Conservation (phyloP, 92 coral and sea anemone genomes). For the Epizoanthus scotinus region DNA sequence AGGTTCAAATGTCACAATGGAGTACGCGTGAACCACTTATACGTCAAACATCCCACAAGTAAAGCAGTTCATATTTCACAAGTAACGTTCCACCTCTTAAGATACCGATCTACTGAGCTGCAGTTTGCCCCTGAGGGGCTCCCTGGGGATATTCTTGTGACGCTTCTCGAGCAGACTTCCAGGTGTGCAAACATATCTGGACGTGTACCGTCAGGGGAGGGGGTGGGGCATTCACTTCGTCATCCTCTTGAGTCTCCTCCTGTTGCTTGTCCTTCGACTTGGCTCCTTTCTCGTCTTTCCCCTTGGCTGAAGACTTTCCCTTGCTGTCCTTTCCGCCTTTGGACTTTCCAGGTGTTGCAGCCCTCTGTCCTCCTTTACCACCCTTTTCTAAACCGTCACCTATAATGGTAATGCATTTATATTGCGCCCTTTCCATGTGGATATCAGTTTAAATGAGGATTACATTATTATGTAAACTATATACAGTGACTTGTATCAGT, state of each 20-base stretch:
- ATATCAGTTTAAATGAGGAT: too few relatives aligned
- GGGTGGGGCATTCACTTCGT: constrained; percentile 66
- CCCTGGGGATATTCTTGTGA: constrained; percentile 50
- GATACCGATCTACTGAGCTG: neutral
- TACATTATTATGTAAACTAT: too few relatives aligned
- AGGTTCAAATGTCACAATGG: too few relatives aligned
- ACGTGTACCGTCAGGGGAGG: constrained; percentile 76
- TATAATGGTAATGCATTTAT: too few relatives aligned
- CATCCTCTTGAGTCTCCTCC: constrained; percentile 70
- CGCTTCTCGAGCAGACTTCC: constrained; percentile 91
- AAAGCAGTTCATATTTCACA: too few relatives aligned
- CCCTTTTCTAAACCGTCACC: constrained; percentile 69
- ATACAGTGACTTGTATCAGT: too few relatives aligned
- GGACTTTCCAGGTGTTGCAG: constrained; percentile 62
- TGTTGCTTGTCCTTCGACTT: constrained; percentile 79
- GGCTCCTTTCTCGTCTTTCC: constrained; percentile 65
- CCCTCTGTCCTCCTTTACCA: constrained; percentile 64
- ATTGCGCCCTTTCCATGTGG: too few relatives aligned
- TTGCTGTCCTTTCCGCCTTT: constrained; percentile 63
- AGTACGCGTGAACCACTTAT: too few relatives aligned
- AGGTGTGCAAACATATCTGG: constrained; percentile 65
- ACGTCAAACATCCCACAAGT: too few relatives aligned
- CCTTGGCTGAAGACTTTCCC: constrained; percentile 64
- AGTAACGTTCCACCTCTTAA: too few relatives aligned
- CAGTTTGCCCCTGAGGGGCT: constrained; percentile 1